Base-by-base conservation (phyloP, 35 echinoderm and acorn worm genomes). In the Lytechinus variegatus region DNA sequence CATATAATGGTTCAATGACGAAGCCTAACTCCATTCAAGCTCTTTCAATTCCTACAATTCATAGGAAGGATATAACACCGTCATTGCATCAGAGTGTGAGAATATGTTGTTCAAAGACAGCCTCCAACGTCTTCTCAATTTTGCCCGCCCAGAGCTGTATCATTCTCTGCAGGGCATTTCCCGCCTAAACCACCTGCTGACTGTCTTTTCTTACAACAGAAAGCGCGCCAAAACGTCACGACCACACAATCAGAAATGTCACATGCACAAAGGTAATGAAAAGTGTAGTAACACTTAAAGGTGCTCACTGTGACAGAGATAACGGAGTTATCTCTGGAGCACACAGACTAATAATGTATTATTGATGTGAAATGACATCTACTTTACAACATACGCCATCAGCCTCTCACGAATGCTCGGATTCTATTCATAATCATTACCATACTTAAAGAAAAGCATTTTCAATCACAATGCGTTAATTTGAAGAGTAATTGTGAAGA, bases 111-210 rank as follows among this genome's bases (percentile, higher is more conserved):
- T 24, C 19, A 79, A 79, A 79, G 19, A 79, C 21, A 24, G 19
- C 66, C 21, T 24, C 16, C 66, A 79, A 24, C 14, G 66, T n/a
- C 66, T 79, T 19, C 14, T 79, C 16, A 79, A 79, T 24, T 79
- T 79, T 16, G 6, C 66, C 66, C 66, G 66, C 66, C 66, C 19
- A 16, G 21, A 79, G 66, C 19, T 79, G 66, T 79, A 79, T 79
- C 8, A 51, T 90, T 90, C 28, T 52, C 52, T 90, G 28, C 52
- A 54, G 11, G 52, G 88, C 88, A 44, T 90, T 90, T 90, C 88
- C 88, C n/a, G 88, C 88, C 88, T 52, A 90, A 90, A 90, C 88
- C 88, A 90, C 88, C 88, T 90, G 88, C 88, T 90, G 28, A 13
- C 88, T 90, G 29, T 33, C 66, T 79, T 19, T 24, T 24, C 66